phyloP scores from a whole-genome alignment of 2,113 vertebrate genomes.

The Condylura cristata region DNA sequence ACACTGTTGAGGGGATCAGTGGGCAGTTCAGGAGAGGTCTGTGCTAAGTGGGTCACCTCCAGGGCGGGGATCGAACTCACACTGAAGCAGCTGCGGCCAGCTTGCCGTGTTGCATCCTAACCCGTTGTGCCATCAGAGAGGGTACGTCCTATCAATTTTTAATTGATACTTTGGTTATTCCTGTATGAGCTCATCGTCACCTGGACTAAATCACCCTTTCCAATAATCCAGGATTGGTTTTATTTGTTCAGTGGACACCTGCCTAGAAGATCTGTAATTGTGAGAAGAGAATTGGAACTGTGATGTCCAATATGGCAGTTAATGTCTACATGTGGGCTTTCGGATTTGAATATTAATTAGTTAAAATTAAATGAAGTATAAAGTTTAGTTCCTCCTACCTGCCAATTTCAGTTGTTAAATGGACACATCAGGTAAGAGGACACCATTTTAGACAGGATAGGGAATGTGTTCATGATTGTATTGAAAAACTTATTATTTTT shows the following conservation, averaged over 20 bases:
- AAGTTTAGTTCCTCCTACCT: background rate
- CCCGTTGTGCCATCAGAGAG: no score
- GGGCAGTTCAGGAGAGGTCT: no score
- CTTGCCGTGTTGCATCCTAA: no score
- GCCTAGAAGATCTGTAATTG: background rate
- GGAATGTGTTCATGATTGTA: background rate
- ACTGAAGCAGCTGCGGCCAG: no score
- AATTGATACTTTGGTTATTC: background rate
- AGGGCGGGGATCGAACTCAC: no score
- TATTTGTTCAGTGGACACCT: background rate
- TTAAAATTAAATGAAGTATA: background rate
- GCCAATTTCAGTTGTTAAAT: background rate
- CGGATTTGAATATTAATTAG: background rate
- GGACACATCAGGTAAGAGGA: background rate
- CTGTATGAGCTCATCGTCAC: background rate
- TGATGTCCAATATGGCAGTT: background rate
- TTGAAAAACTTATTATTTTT: no score
- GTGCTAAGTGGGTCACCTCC: no score
- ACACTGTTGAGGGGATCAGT: no score
- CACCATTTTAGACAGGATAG: background rate
- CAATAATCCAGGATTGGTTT: background rate
- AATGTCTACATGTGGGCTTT: background rate
- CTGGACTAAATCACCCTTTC: background rate
- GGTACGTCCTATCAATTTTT: background rate
- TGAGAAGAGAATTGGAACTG: background rate